A percentile compares a stretch with the other conserved stretches of the same genome.
Conservation (phyloP, 2,888 invertebrate genomes). For the Timema cristinae region DNA sequence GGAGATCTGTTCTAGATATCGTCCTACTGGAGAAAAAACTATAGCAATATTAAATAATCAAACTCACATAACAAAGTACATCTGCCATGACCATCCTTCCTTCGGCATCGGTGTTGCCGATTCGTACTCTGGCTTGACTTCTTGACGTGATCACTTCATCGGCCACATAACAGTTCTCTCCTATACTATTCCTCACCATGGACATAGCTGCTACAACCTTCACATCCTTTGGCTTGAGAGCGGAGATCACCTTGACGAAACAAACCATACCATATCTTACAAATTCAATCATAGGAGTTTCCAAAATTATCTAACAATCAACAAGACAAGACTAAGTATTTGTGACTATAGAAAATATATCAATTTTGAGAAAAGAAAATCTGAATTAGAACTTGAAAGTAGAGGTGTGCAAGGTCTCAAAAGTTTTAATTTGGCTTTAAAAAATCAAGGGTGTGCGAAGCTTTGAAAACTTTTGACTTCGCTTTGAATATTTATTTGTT, state of each 20-base stretch:
- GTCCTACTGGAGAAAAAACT: too few species aligned
- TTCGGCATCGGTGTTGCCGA: slow-evolving; percentile 95
- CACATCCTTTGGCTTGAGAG: slow-evolving; percentile 64
- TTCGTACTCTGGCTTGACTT: slow-evolving; percentile 76
- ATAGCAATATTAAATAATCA: background rate
- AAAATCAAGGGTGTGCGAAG: too few species aligned
- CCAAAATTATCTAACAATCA: background rate
- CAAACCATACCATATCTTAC: slow-evolving; percentile 19
- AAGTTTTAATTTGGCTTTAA: too few species aligned
- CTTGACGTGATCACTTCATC: slow-evolving; percentile 86
- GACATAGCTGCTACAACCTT: slow-evolving; percentile 79
- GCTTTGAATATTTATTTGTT: too few species aligned
- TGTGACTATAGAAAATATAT: slow-evolving; percentile 20
- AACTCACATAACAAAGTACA: slow-evolving; percentile 68
- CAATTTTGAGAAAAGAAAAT: slow-evolving; percentile 13
- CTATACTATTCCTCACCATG: slow-evolving; percentile 87
- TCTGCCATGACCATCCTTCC: slow-evolving; percentile 93
- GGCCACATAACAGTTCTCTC: slow-evolving; percentile 80
- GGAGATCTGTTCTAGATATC: too few species aligned
- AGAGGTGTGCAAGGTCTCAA: too few species aligned
- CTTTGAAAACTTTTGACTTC: too few species aligned
- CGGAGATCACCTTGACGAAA: slow-evolving; percentile 54
- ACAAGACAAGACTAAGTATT: background rate
- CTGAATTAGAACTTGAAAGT: too few species aligned
- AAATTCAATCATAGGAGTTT: slow-evolving; percentile 19